phyloP scores from a whole-genome alignment of 2,113 vertebrate species.

The Cranoglanis bouderius region DNA sequence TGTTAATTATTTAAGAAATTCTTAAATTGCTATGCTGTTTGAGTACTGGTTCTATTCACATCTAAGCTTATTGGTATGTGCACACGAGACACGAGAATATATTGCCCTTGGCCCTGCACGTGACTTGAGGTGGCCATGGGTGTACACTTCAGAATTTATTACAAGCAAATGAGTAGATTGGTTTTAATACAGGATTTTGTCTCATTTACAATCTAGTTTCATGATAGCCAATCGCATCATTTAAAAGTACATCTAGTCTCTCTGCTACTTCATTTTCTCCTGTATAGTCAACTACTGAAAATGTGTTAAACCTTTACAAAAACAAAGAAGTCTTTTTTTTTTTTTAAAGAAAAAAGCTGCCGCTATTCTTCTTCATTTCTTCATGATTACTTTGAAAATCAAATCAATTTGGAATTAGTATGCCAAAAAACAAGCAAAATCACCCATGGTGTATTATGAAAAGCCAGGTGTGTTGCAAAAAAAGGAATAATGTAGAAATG shows the following conservation, averaged over 20 bases:
- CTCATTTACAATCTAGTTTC: slow-evolving; percentile 48
- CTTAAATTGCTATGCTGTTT: neutral
- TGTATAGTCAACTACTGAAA: neutral
- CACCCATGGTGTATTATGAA: slow-evolving; percentile 39
- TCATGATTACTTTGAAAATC: slow-evolving; percentile 51
- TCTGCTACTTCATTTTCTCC: neutral
- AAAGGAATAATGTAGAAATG: slow-evolving; percentile 34
- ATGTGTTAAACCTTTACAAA: neutral
- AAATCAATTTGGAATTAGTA: slow-evolving; percentile 41
- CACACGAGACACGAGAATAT: neutral
- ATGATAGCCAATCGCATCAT: slow-evolving; percentile 26
- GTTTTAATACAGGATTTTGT: slow-evolving; percentile 37
- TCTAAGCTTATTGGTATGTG: neutral
- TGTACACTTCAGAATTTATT: slow-evolving; percentile 12
- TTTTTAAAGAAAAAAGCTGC: slow-evolving; percentile 28
- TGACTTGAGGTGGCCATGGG: neutral
- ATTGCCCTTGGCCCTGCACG: neutral
- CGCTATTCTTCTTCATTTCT: slow-evolving; percentile 8
- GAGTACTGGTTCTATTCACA: neutral
- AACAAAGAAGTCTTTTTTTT: slow-evolving; percentile 16
- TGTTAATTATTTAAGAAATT: neutral
- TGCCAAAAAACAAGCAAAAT: slow-evolving; percentile 37
- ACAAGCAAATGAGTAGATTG: slow-evolving; percentile 29
- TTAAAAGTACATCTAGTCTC: neutral
- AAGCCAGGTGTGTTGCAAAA: slow-evolving; percentile 39